A percentile compares a stretch with the other conserved stretches of the same genome.
phyloP scores from a whole-genome alignment of 2,797 vertebrate species.

The Acomys russatus region DNA sequence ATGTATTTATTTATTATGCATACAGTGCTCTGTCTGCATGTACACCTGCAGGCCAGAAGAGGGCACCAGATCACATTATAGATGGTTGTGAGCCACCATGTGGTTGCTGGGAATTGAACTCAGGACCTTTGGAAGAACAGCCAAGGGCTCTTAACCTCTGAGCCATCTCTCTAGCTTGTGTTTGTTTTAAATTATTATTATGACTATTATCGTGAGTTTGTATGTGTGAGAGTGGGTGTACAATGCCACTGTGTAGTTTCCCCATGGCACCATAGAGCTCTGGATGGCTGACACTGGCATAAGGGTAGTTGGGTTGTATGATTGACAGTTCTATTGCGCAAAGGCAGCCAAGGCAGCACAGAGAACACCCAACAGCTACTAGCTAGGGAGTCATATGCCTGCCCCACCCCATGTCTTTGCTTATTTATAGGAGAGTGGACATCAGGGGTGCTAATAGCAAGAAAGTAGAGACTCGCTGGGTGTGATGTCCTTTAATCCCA shows the following conservation, averaged over 20 bases:
- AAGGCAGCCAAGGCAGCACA: not conserved
- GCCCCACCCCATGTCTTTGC: not conserved
- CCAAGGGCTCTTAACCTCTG: too few species aligned
- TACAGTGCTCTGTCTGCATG: too few species aligned
- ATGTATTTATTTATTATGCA: too few species aligned
- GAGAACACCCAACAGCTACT: not conserved
- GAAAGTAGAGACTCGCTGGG: not conserved
- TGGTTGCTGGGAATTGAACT: too few species aligned
- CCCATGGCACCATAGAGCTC: not conserved
- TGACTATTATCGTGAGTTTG: not conserved
- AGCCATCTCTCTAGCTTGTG: too few species aligned
- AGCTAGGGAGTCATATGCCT: not conserved
- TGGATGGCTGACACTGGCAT: not conserved
- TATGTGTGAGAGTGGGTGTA: rapidly evolving
- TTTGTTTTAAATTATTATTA: not conserved
- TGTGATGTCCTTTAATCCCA: too few species aligned
- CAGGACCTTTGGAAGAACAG: too few species aligned
- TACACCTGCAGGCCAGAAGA: too few species aligned
- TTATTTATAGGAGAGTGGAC: not conserved
- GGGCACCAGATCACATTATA: too few species aligned
- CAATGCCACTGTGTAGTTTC: not conserved
- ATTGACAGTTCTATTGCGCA: not conserved
- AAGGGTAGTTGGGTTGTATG: too few species aligned
- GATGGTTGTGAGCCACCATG: too few species aligned
- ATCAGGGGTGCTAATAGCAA: not conserved